These are phyloP conservation scores for Chroicocephalus ridibundus DNA, from an alignment of 2,113 vertebrate species.

Conservation along the genomic window DNA sequence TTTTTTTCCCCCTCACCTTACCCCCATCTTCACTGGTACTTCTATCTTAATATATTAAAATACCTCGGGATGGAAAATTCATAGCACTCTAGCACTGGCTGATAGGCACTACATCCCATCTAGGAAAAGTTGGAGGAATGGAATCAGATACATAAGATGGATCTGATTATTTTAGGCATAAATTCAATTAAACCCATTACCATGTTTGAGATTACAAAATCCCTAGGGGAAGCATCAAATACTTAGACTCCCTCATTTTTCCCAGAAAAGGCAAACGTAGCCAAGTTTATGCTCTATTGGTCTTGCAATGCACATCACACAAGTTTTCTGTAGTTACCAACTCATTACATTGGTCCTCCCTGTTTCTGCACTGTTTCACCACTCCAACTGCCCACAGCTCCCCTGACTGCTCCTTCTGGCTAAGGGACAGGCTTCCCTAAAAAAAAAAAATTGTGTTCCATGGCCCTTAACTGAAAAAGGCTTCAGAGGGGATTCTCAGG, in stretches of 20 bases:
- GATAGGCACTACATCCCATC: not conserved
- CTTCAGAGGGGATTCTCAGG: not conserved
- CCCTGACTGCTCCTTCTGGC: not conserved
- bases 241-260: not conserved
- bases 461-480: not conserved
- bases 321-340: not conserved
- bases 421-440: not conserved
- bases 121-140: not conserved
- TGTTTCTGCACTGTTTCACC: not conserved
- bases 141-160: not conserved
- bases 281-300: not conserved
- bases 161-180: not conserved
- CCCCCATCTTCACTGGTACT: not conserved
- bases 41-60: not conserved
- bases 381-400: not conserved
- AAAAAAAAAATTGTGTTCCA: not conserved
- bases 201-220: not conserved
- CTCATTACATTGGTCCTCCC: not conserved
- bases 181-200: not conserved
- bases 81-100: not conserved
- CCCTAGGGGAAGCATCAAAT: not conserved
- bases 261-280: not conserved
- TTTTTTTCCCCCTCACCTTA: not conserved
- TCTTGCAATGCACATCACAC: not conserved
- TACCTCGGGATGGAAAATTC: not conserved